phyloP scores from a whole-genome alignment of 1,140 invertebrate genomes.

The Pseudachorutes palmiensis region DNA sequence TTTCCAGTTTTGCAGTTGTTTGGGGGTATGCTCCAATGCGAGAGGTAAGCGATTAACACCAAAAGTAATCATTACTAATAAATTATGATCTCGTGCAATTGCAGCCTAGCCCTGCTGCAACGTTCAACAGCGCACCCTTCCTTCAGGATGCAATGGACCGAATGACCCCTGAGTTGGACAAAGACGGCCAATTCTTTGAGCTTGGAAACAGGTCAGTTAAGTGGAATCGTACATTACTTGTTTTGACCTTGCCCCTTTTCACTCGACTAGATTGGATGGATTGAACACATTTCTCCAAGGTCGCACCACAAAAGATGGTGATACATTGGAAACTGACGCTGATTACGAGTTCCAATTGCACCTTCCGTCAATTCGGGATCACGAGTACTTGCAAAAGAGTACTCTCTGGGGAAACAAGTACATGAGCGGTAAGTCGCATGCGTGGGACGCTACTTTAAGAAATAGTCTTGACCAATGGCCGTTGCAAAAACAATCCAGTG shows the following conservation, averaged over 20 bases:
- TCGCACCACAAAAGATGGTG: conserved; percentile 48
- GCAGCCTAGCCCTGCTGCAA: conserved; percentile 18
- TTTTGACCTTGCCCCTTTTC: neutral
- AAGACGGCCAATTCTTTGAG: conserved; percentile 22
- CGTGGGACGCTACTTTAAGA: too few relatives aligned
- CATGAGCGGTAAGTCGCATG: conserved; percentile 49
- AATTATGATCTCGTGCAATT: conserved; percentile 1
- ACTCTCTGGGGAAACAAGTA: conserved; percentile 77
- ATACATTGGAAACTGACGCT: conserved; percentile 50
- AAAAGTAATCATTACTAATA: conserved; percentile 2
- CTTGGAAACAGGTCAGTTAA: conserved; percentile 28
- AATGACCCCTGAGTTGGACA: conserved; percentile 29
- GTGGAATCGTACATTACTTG: neutral
- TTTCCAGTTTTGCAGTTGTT: conserved; percentile 16
- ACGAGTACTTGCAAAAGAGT: conserved; percentile 82
- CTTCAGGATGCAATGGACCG: conserved; percentile 35
- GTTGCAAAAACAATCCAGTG: too few relatives aligned
- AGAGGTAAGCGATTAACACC: conserved; percentile 25
- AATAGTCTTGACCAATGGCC: too few relatives aligned
- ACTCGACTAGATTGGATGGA: conserved; percentile 24
- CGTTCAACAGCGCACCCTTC: conserved; percentile 27
- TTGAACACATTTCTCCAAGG: conserved; percentile 44
- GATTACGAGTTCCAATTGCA: conserved; percentile 60
- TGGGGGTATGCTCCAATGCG: conserved; percentile 33
- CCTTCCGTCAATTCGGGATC: conserved; percentile 68